phyloP scores from a whole-genome alignment of 2,888 invertebrate genomes.

The Slavum lentiscoides region DNA sequence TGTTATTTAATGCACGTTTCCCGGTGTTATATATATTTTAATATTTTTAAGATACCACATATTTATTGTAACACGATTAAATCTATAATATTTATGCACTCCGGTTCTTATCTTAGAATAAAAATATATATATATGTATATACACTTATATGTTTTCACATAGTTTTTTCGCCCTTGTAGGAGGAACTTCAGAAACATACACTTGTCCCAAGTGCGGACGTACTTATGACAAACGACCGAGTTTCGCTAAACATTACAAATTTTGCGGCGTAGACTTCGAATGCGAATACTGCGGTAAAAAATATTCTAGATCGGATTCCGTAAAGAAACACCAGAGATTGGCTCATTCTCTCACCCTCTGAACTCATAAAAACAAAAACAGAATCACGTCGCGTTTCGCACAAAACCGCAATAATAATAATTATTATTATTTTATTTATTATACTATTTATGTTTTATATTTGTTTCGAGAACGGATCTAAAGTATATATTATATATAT shows the following conservation, averaged over 20 bases:
- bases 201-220: constrained; percentile 54
- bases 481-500: no score
- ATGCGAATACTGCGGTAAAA: constrained; percentile 60
- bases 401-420: not conserved
- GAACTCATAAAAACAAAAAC: constrained; percentile 4
- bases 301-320: constrained; percentile 57
- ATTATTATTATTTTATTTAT: no score
- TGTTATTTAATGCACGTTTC: constrained; percentile 35
- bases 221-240: constrained; percentile 54
- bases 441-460: no score
- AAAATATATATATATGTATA: not conserved
- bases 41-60: not conserved
- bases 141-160: not conserved
- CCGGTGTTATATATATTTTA: not conserved
- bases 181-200: constrained; percentile 35
- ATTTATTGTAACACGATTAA: not conserved
- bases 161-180: constrained; percentile 32
- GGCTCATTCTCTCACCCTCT: constrained; percentile 36
- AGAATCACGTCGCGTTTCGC: not conserved
- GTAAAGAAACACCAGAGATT: constrained; percentile 58
- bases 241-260: constrained; percentile 55
- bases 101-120: not conserved
- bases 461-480: no score
- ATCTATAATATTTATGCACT: constrained; percentile 13
- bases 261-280: constrained; percentile 61